Evolutionary conservation across 2,888 invertebrate genomes (phyloP).

Genomic region (Amiota minor): DNA sequence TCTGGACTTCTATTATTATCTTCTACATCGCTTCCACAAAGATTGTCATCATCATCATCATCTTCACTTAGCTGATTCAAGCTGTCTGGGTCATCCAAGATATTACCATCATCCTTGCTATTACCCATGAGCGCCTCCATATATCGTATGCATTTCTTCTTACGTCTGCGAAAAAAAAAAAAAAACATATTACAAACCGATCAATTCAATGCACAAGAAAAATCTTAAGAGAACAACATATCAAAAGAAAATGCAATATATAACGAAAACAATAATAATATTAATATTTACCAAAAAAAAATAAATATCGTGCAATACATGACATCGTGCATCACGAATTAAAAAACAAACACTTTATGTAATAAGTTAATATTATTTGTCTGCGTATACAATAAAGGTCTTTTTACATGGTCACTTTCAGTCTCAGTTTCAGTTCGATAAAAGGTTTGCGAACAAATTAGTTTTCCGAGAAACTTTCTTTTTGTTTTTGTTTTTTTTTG

Average conservation of each 20-base stretch:
- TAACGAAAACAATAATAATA: not conserved
- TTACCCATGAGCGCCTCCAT: conserved; percentile 84
- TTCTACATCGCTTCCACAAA: conserved; percentile 85
- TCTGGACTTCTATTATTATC: conserved; percentile 77
- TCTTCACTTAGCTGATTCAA: conserved; percentile 57
- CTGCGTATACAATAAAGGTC: no score
- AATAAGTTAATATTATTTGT: no score
- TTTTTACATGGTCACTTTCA: no score
- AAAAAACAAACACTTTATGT: no score
- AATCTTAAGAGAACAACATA: not conserved
- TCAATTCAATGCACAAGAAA: not conserved
- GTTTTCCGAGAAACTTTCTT: no score
- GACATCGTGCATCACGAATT: no score
- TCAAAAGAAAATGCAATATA: not conserved
- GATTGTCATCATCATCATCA: conserved; percentile 75
- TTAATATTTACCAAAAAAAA: no score
- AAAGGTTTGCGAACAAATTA: no score
- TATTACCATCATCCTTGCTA: conserved; percentile 74
- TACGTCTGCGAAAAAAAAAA: conserved; percentile 80
- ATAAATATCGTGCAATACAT: no score
- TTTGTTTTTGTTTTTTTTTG: no score
- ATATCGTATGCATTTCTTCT: conserved; percentile 97
- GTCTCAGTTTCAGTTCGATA: no score
- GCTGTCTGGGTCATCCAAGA: conserved; percentile 74
- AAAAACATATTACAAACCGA: conserved; percentile 15